A percentile compares a stretch with the other conserved stretches of the same genome.
Evolutionary conservation across 2,797 vertebrate genomes (phyloP).

Genomic region (Eulemur albifrons): DNA sequence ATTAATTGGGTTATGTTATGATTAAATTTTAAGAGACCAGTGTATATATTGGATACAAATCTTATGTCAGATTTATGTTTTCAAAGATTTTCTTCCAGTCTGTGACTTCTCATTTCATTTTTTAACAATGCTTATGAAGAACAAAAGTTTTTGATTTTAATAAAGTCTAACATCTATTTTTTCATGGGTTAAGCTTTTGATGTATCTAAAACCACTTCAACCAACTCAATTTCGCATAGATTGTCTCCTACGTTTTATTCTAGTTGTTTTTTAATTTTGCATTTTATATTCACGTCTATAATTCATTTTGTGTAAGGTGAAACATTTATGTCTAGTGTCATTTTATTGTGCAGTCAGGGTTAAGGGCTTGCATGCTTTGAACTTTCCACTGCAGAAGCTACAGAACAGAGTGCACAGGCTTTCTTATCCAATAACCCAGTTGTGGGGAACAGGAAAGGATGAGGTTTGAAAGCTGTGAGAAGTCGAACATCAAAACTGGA

Average conservation of each 20-base stretch:
- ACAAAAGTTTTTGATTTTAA: neutral
- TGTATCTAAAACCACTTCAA: neutral
- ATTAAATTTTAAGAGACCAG: neutral
- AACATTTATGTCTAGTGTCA: neutral
- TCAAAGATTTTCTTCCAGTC: neutral
- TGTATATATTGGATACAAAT: neutral
- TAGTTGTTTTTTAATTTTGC: neutral
- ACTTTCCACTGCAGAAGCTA: neutral
- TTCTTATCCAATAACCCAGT: neutral
- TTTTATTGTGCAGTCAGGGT: neutral
- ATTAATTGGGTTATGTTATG: neutral
- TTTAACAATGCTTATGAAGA: neutral
- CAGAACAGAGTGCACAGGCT: fast-evolving
- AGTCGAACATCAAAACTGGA: neutral
- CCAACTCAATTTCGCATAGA: neutral
- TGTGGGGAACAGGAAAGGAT: neutral
- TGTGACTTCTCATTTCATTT: neutral
- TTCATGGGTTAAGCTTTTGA: neutral
- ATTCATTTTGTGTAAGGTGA: neutral
- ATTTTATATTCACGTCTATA: neutral
- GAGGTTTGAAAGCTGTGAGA: neutral
- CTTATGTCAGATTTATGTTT: neutral
- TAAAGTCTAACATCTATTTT: neutral
- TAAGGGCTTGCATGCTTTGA: neutral
- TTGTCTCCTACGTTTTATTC: neutral